These are phyloP conservation scores for Pseudococcus longispinus DNA, from an alignment of 2,888 invertebrate genomes.

Conservation along the genomic window DNA sequence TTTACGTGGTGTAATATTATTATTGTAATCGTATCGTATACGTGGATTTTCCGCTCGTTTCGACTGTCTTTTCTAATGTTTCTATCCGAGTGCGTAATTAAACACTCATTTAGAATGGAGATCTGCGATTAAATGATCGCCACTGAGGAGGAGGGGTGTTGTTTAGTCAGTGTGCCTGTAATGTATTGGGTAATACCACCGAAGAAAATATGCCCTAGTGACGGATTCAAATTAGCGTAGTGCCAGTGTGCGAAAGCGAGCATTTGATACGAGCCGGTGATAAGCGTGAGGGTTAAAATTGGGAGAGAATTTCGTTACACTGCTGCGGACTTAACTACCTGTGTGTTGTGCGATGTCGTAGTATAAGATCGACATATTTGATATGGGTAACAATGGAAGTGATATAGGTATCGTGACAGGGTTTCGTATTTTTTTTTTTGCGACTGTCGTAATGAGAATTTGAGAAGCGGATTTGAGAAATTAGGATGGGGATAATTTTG, in stretches of 20 bases:
- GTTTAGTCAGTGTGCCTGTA: background rate
- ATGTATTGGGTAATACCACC: background rate
- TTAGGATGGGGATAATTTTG: background rate
- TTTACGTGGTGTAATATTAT: background rate
- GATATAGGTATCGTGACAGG: background rate
- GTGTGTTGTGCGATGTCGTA: background rate
- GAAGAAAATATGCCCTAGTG: background rate
- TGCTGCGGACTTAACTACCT: background rate
- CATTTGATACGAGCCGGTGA: conserved; percentile 14
- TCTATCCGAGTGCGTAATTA: conserved; percentile 7
- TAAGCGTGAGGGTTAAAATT: conserved; percentile 36
- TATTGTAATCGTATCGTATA: background rate
- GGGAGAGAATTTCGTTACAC: conserved; percentile 20
- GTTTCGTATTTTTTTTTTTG: background rate
- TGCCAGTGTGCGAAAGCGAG: conserved; percentile 24
- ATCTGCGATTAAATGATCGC: background rate
- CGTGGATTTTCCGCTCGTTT: background rate
- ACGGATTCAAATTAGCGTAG: conserved; percentile 29
- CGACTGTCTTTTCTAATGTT: background rate
- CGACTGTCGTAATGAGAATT: background rate
- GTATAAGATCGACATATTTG: background rate
- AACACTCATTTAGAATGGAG: conserved; percentile 1
- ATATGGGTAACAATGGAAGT: background rate
- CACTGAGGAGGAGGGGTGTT: background rate
- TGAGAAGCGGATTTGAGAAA: background rate